Evolutionary conservation across 2,888 invertebrate species (phyloP), one percentile per base, ranked within the genome.

Genomic region (Apodemia hepburni): DNA sequence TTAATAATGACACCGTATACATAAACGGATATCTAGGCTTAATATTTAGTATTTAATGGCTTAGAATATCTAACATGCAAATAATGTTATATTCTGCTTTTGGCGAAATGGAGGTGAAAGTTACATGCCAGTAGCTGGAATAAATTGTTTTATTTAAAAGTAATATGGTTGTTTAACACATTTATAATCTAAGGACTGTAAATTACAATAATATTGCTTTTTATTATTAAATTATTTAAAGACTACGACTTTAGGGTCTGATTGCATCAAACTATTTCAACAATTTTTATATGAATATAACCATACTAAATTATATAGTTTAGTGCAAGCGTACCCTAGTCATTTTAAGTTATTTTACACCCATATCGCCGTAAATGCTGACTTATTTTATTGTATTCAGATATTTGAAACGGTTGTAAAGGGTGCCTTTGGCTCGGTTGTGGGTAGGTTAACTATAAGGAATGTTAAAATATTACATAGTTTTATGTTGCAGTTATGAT

Each of bases 401-500:
- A 42, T 22, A 22, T 45, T 33, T 38, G 45, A 18, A 59, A 60
- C 15, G 54, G 35, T 54, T 59, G 59, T 61, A n/a, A 51, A 61
- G 42, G 61, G 38, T 42, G 27, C 57, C 59, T 61, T 64, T 61
- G 27, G 59, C 38, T 64, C 59, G 33, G 45, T 59, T 54, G 54
- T 54, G 54, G 54, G 27, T 54, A 54, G 54, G 15, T 22, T 27
- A 22, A 54, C 22, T 54, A 54, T 27, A 18, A 49, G 27, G 27
- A 54, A 22, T 54, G 6, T 27, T 54, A 54, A 54, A 12, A 54
- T 54, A 15, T 54, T 54, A 42, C 42, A 42, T 54, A 54, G 27
- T 54, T 54, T 54, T 22, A 22, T n/a, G 42, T 42, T 42, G 15
- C 42, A 42, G 15, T 6, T n/a, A 15, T 15, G 15, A 15, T 6